Percentiles rank a stretch among this genome's conserved stretches.
These are phyloP conservation scores for Pachydiplax longipennis DNA, from an alignment of 2,888 invertebrate species.

Conservation along the genomic window DNA sequence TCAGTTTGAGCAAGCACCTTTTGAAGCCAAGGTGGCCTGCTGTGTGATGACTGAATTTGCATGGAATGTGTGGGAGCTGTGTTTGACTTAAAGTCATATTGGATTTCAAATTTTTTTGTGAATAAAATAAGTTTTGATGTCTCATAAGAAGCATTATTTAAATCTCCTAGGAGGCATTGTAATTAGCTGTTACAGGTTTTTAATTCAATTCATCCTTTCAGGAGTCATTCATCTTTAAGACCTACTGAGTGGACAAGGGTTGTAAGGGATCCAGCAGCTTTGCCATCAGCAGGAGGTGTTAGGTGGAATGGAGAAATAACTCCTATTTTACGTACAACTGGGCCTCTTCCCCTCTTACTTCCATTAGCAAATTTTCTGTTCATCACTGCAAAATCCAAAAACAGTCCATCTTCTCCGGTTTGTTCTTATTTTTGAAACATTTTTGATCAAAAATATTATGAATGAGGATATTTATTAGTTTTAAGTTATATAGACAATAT, in stretches of 20 bases:
- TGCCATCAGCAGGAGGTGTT: conserved; percentile 53
- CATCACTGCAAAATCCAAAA: neutral
- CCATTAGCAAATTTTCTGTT: conserved; percentile 49
- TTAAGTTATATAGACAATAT: no score
- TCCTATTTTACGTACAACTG: conserved; percentile 50
- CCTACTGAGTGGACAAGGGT: conserved; percentile 44
- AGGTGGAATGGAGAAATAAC: conserved; percentile 51
- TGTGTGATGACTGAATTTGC: no score
- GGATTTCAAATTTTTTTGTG: no score
- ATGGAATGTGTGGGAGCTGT: no score
- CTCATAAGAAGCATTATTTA: no score
- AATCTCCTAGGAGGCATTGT: no score
- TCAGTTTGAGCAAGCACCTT: no score
- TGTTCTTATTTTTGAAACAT: neutral
- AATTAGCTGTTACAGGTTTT: no score
- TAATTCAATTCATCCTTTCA: neutral
- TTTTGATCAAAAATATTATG: neutral
- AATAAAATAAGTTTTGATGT: no score
- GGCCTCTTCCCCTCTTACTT: conserved; percentile 52
- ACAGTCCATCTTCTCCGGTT: neutral
- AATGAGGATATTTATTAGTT: no score
- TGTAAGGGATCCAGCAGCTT: conserved; percentile 52
- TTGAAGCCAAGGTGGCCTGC: no score
- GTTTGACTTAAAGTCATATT: no score
- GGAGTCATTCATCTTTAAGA: conserved; percentile 48